These are phyloP conservation scores for Sceloporus undulatus DNA, from an alignment of 2,113 vertebrate genomes.

Conservation along the genomic window DNA sequence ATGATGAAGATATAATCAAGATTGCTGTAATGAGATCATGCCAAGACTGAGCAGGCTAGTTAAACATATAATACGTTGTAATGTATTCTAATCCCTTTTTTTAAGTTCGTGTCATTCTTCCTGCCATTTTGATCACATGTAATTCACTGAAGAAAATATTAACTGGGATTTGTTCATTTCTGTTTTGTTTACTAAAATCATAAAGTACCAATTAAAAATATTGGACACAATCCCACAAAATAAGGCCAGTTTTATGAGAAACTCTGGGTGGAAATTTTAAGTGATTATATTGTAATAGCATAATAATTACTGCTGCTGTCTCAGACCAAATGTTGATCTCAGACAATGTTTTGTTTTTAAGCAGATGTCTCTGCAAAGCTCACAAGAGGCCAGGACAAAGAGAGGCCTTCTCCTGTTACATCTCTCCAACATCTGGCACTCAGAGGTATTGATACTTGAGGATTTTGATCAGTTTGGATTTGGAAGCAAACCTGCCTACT, in stretches of 20 bases:
- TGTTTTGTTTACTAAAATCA: background rate
- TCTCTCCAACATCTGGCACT: background rate
- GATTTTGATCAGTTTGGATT: background rate
- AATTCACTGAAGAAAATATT: background rate
- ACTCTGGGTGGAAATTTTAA: no score
- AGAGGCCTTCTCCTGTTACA: background rate
- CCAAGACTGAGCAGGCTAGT: background rate
- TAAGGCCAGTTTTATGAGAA: background rate
- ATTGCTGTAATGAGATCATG: background rate
- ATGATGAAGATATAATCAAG: background rate
- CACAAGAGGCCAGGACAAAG: background rate
- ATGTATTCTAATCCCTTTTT: constrained; percentile 24
- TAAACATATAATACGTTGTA: background rate
- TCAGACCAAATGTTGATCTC: background rate
- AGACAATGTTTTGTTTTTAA: background rate
- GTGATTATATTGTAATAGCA: background rate
- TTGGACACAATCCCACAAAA: background rate
- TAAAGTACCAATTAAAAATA: background rate
- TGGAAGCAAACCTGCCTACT: background rate
- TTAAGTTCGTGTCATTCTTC: background rate
- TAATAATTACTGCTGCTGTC: background rate
- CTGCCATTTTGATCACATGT: background rate
- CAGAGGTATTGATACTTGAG: background rate
- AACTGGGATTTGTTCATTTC: background rate
- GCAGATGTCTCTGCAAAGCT: background rate